phyloP scores from a whole-genome alignment of 2,888 invertebrate genomes.

The Morpho deidamia region DNA sequence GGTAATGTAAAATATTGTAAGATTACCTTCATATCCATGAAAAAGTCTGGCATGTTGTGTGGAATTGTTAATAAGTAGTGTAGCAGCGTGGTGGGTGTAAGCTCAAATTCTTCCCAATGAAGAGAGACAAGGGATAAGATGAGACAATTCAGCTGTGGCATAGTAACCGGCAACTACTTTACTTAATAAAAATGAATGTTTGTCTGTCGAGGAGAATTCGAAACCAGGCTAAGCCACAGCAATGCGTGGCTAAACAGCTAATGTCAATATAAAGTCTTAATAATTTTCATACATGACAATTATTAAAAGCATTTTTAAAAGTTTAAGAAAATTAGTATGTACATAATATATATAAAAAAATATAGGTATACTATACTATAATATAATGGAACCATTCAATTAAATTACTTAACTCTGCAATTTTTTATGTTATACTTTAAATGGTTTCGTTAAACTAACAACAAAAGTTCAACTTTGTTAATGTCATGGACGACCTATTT shows the following conservation, averaged over 20 bases:
- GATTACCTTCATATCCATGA: not conserved
- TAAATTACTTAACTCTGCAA: not conserved
- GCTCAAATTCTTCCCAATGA: too few species aligned
- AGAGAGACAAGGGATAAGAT: too few species aligned
- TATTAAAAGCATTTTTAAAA: too few species aligned
- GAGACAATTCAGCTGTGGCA: too few species aligned
- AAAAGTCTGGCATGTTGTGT: not conserved
- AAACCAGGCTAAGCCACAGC: too few species aligned
- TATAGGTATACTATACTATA: not conserved
- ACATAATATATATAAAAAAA: not conserved
- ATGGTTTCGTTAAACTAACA: not conserved
- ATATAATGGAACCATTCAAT: not conserved
- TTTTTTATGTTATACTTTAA: not conserved
- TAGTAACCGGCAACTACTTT: too few species aligned
- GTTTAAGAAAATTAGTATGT: not conserved
- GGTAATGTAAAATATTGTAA: not conserved
- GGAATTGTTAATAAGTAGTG: not conserved
- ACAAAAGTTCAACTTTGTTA: slow-evolving; percentile 10
- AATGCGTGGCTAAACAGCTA: too few species aligned
- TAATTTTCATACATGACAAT: too few species aligned
- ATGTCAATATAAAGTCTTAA: too few species aligned
- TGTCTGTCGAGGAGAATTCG: too few species aligned
- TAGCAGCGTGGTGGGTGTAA: not conserved
- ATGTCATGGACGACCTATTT: slow-evolving; percentile 14
- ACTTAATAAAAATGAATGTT: too few species aligned